Base-by-base conservation (phyloP, 2,888 invertebrate species). In the Eueremaeus valkanovi region DNA sequence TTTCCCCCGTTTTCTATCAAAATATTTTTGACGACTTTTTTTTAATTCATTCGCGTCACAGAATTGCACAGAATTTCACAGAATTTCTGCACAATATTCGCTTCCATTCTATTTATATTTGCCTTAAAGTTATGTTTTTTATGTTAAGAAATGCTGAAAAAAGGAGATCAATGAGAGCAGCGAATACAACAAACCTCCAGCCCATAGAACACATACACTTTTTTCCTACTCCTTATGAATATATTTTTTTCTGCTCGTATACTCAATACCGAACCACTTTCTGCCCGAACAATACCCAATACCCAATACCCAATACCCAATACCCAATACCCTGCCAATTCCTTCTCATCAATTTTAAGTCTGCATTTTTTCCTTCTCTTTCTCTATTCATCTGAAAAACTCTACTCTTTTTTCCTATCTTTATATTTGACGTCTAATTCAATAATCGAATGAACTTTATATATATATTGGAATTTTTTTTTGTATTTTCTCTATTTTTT, bases 51-150 rank as follows among this genome's bases (percentile, higher is more conserved):
- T 58, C 51, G n/a, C n/a, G n/a, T 13, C 21, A 21, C 5, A 27
- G 16, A 58, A 27, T n/a, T n/a, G n/a, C n/a, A n/a, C n/a, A n/a
- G n/a, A 27, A 24, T 58, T 5, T 16, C 27, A 58, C 5, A 27
- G 9, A 29, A 9, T 58, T 18, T 58, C 21, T 24, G 5, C 27
- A 24, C 58, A 18, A 18, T 45, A 40, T 40, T 21, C 51, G 6
- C 9, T 51, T 5, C 5, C n/a, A 51, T 58, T 58, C 58, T 58
- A 58, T 58, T 58, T 16, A 58, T 58, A 58, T 58, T 58, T 58
- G 58, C 58, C 58, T 58, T 24, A 24, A 58, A 58, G 58, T 58
- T 58, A 58, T 58, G 36, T 36, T 36, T 45, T 58, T 58, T 58
- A n/a, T 58, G 58, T 58, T 58, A 21, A 58, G 24, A 58, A 58